Base-by-base conservation (phyloP, 2,888 invertebrate species). In the Endotricha flammealis region DNA sequence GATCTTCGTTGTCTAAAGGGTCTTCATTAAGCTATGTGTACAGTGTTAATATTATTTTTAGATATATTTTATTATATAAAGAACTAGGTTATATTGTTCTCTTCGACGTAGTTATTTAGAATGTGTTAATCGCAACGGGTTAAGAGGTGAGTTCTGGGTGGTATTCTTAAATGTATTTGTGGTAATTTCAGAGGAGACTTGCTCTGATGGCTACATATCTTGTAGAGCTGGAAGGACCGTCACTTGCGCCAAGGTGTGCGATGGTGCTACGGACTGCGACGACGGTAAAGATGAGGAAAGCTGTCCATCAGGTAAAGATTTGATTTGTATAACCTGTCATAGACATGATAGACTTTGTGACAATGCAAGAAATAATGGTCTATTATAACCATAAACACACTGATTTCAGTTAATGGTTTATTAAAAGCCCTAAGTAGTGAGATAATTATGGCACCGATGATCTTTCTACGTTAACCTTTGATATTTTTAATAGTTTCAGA, bases 241-340 rank as follows among this genome's bases (percentile, higher is more conserved):
- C 8, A 34, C 35, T 1, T 85, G 83, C 39, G 83, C 69, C 0
- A 51, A 25, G 1, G 59, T 46, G 16, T 85, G 85, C 70, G 88
- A 93, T 60, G 71, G 74, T 29, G 50, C 51, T 8, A 35, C 31
- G 2, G 89, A 90, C 54, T 90, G 90, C 64, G 72, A 80, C 44
- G 88, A 87, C 50, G 88, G 85, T 14, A 91, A 90, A 57, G 92
- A 92, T 58, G 92, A 92, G 64, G 69, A 67, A 10, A 75, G 81
- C 44, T 92, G 92, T 70, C 79, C 29, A 11, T 2, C 5, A 35
- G 35, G 35, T 35, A 35, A 10, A 20, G 9, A 1, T 17, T 17
- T 29, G 4, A 14, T 16, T 4, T 16, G 16, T 16, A 4, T 16
- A 16, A 16, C 16, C n/a, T n/a, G n/a, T n/a, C n/a, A n/a, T n/a